These are phyloP conservation scores for Cladorhizidae sp. DNA, from an alignment of 37 sponge, comb jelly and placozoan genomes.

Conservation along the genomic window DNA sequence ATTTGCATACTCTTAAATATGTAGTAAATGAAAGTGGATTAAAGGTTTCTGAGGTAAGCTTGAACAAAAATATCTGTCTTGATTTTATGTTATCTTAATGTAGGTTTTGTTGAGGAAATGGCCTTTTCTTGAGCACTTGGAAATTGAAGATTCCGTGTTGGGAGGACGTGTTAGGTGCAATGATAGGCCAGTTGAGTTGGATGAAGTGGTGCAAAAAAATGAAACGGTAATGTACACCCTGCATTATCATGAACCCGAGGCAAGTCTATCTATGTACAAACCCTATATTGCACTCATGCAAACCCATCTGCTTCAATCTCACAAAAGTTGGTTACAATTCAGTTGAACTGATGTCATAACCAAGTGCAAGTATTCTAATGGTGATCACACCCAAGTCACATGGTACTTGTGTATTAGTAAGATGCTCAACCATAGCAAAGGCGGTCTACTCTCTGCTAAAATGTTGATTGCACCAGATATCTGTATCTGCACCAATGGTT, in stretches of 20 bases:
- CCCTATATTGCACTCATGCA: too few species aligned
- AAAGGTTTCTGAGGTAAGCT: slow-evolving; percentile 15
- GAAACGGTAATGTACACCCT: not conserved
- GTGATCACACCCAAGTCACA: too few species aligned
- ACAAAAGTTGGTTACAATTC: too few species aligned
- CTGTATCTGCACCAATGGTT: too few species aligned
- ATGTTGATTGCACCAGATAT: too few species aligned
- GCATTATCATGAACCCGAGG: slow-evolving; percentile 50
- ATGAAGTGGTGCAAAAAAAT: not conserved
- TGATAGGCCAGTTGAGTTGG: slow-evolving; percentile 3
- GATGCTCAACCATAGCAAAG: too few species aligned
- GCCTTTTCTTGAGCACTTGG: slow-evolving; percentile 12
- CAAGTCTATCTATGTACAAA: not conserved
- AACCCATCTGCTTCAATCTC: too few species aligned
- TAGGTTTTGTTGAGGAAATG: slow-evolving; percentile 16
- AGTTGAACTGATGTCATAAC: too few species aligned
- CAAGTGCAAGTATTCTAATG: too few species aligned
- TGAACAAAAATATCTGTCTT: not conserved
- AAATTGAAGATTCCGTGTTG: slow-evolving; percentile 3
- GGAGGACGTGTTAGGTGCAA: slow-evolving; percentile 20
- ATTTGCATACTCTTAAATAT: slow-evolving; percentile 10
- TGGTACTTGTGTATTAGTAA: too few species aligned
- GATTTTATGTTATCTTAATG: not conserved
- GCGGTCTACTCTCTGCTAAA: too few species aligned
- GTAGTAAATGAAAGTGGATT: slow-evolving; percentile 31